A percentile compares a stretch with the other conserved stretches of the same genome.
phyloP scores from a whole-genome alignment of 2,113 vertebrate species.

The Spheniscus mendiculus region DNA sequence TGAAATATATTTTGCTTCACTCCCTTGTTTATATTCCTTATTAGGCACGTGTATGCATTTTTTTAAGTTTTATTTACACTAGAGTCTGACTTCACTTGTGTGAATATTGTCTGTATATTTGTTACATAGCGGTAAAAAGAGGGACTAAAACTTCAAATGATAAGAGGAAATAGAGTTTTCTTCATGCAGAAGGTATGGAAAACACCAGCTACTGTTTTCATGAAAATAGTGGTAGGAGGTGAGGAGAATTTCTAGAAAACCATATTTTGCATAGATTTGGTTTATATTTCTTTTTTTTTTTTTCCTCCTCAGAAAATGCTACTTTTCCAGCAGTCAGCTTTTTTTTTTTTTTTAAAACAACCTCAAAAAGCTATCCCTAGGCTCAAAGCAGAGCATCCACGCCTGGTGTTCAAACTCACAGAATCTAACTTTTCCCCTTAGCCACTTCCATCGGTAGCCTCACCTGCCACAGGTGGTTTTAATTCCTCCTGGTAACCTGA shows the following conservation, averaged over 20 bases:
- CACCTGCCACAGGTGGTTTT: background rate
- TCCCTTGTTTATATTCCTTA: background rate
- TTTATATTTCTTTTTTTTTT: background rate
- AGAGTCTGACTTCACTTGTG: background rate
- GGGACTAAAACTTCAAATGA: background rate
- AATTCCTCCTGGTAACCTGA: background rate
- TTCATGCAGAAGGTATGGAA: background rate
- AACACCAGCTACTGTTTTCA: background rate
- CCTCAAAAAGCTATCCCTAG: background rate
- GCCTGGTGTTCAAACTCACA: background rate
- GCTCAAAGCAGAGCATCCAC: background rate
- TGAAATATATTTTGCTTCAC: background rate
- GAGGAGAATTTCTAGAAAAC: background rate
- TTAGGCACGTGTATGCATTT: fast-evolving
- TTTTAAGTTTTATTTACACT: background rate
- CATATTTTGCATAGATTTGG: background rate
- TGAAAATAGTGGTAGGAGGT: background rate
- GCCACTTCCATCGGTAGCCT: background rate
- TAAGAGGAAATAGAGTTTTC: background rate
- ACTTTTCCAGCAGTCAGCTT: background rate
- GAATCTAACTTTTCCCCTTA: background rate
- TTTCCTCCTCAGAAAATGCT: background rate
- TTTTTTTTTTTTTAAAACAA: background rate
- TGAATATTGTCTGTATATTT: background rate
- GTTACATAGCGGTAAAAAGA: background rate